Conservation (phyloP, 2,113 vertebrate genomes). For the Archocentrus centrarchus region DNA sequence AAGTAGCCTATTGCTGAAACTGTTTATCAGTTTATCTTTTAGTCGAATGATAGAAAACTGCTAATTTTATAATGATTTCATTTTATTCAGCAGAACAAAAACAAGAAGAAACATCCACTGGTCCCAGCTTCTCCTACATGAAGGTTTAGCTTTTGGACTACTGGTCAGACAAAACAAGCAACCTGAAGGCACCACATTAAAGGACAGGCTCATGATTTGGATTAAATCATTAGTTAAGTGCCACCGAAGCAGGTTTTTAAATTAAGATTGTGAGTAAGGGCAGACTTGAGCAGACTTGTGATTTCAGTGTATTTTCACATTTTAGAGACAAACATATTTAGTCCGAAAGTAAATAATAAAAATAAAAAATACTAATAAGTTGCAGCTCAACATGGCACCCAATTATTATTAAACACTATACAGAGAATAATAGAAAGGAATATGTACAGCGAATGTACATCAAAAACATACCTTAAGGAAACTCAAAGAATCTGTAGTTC, state of each 20-base stretch:
- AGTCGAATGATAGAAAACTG: neutral
- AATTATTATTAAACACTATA: neutral
- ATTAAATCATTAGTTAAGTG: neutral
- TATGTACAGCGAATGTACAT: neutral
- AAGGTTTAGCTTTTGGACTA: neutral
- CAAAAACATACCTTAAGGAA: neutral
- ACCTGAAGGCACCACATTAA: neutral
- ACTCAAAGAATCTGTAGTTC: too few relatives aligned
- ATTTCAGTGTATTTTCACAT: neutral
- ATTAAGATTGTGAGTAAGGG: neutral
- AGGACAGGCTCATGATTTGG: neutral
- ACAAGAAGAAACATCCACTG: too few relatives aligned
- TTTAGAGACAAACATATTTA: neutral
- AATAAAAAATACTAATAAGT: neutral
- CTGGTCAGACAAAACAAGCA: neutral
- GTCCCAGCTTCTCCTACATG: neutral
- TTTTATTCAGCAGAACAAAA: neutral
- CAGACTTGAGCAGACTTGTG: neutral
- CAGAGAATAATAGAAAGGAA: neutral
- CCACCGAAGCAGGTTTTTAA: neutral
- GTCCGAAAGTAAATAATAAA: neutral
- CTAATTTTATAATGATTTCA: neutral
- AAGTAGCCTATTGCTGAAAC: neutral
- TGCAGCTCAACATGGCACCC: neutral
- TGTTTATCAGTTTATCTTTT: neutral